Conservation (phyloP, 2,113 vertebrate species). For the Lophura nycthemera region DNA sequence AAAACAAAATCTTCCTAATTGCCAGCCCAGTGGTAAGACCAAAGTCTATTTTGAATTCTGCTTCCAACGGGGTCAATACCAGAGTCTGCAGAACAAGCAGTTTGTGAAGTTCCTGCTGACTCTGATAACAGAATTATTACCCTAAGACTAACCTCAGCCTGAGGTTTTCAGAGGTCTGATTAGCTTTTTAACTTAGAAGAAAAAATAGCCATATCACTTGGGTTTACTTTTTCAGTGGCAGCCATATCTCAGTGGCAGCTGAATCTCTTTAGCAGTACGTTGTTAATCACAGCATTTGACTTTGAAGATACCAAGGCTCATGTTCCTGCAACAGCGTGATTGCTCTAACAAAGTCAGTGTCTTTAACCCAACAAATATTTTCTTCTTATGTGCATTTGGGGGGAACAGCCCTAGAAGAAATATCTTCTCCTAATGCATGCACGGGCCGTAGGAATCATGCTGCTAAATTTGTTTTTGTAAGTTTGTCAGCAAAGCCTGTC, state of each 20-base stretch:
- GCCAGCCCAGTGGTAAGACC: neutral
- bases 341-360: neutral
- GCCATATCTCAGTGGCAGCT: neutral
- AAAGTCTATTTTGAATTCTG: neutral
- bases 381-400: neutral
- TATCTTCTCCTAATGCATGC: neutral
- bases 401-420: neutral
- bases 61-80: neutral
- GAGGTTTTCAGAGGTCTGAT: neutral
- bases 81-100: neutral
- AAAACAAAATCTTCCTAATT: neutral
- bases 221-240: neutral
- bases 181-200: neutral
- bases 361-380: neutral
- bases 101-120: neutral
- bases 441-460: neutral
- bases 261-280: neutral
- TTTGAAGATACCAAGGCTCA: neutral
- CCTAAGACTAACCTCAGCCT: neutral
- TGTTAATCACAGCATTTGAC: neutral
- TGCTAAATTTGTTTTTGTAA: neutral
- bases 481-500: neutral
- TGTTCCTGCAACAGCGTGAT: neutral
- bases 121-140: neutral
- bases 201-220: neutral